Evolutionary conservation across 2,797 vertebrate genomes (phyloP).

Genomic region (Simalia tracyae): DNA sequence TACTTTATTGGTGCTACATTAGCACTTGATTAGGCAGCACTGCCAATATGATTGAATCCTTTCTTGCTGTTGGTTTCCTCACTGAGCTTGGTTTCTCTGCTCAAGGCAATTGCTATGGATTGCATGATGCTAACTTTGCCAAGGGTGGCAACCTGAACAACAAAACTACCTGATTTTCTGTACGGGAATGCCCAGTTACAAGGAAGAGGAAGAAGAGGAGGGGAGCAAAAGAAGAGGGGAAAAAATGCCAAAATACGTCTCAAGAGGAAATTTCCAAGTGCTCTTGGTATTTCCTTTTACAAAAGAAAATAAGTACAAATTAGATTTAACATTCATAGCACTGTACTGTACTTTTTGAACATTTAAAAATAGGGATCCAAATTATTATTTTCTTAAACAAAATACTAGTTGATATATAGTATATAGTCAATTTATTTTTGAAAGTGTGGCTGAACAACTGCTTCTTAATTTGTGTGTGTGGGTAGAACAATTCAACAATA

Average conservation of each 20-base stretch:
- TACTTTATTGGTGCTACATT: constrained; percentile 6
- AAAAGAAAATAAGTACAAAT: constrained; percentile 43
- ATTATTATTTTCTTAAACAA: neutral
- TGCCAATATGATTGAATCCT: constrained; percentile 23
- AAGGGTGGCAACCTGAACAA: constrained; percentile 43
- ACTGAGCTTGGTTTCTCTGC: constrained; percentile 33
- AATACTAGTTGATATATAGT: neutral
- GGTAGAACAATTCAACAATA: neutral
- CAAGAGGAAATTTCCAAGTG: constrained; percentile 32
- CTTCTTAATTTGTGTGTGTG: neutral
- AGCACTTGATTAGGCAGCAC: constrained; percentile 9
- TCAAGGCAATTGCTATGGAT: constrained; percentile 41
- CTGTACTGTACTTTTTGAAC: constrained; percentile 35
- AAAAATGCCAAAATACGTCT: constrained; percentile 17
- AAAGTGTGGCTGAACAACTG: neutral
- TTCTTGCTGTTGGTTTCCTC: constrained; percentile 50
- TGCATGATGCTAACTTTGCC: constrained; percentile 38
- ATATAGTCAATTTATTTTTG: neutral
- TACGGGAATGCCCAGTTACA: neutral
- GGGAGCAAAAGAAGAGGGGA: neutral
- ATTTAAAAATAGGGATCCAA: neutral
- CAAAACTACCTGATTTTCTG: constrained; percentile 26
- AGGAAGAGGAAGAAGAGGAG: neutral
- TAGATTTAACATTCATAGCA: constrained; percentile 55
- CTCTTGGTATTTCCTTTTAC: constrained; percentile 54